These are phyloP conservation scores for Phallusia fumigata DNA, from an alignment of 23 tunicate genomes.

Conservation along the genomic window DNA sequence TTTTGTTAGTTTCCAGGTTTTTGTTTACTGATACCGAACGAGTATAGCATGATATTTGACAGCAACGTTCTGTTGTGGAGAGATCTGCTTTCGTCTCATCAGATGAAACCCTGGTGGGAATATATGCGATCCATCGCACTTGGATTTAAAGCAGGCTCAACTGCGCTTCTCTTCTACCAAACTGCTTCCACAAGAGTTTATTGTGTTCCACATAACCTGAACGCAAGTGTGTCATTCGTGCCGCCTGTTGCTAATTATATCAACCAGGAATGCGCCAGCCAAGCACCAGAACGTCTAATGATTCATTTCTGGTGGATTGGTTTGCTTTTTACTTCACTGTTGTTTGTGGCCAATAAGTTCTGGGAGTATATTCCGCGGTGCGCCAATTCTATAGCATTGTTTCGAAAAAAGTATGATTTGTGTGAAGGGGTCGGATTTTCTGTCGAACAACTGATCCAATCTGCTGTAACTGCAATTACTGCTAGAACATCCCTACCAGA, in stretches of 20 bases:
- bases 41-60: too few species aligned
- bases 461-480: background rate
- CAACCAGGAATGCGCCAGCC: background rate
- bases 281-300: background rate
- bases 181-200: background rate
- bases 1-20: too few species aligned
- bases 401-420: background rate
- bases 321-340: background rate
- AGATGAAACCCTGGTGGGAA: slow-evolving; percentile 8
- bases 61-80: background rate
- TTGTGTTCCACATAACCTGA: background rate
- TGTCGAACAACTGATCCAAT: background rate
- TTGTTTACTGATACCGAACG: too few species aligned
- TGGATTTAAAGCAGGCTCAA: background rate
- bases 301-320: slow-evolving; percentile 10
- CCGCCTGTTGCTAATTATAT: background rate
- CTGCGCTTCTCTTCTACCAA: background rate
- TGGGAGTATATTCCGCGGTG: background rate
- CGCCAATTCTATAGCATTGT: background rate
- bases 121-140: background rate
- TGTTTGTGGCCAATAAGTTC: background rate
- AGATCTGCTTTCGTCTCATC: background rate
- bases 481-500: background rate
- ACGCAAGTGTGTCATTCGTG: background rate
- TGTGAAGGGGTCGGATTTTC: background rate